Percentiles rank a stretch among this genome's conserved stretches.
Evolutionary conservation across 2,113 vertebrate genomes (phyloP).

Genomic region (Eublepharis macularius): DNA sequence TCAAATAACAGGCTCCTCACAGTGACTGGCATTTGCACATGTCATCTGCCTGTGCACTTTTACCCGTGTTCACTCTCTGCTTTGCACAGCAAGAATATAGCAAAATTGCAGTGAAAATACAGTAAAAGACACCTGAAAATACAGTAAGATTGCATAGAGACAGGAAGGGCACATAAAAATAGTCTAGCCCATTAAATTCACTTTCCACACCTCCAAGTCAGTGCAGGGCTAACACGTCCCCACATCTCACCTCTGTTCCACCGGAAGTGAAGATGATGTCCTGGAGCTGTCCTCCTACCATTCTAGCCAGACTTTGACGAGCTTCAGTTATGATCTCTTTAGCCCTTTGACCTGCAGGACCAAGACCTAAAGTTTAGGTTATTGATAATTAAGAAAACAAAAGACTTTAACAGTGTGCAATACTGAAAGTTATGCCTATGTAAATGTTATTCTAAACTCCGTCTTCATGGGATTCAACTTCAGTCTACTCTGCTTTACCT

Average conservation of each 20-base stretch:
- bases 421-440: not conserved
- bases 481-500: no score
- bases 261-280: constrained; percentile 94
- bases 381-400: not conserved
- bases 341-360: constrained; percentile 81
- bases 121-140: no score
- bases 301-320: constrained; percentile 82
- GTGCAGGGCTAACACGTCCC: rapidly evolving
- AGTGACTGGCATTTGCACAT: no score
- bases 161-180: no score
- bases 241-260: constrained; percentile 88
- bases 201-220: not conserved
- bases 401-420: not conserved
- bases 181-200: no score
- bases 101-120: no score
- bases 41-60: no score
- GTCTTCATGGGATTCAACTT: no score
- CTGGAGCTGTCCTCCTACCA: constrained; percentile 82
- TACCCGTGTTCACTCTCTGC: no score
- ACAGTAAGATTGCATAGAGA: no score
- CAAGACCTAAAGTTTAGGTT: rapidly evolving
- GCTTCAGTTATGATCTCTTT: constrained; percentile 81
- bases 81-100: no score
- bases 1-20: no score
- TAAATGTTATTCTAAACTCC: not conserved